Base-by-base conservation (phyloP, 1,140 invertebrate genomes). In the Andricus grossulariae region DNA sequence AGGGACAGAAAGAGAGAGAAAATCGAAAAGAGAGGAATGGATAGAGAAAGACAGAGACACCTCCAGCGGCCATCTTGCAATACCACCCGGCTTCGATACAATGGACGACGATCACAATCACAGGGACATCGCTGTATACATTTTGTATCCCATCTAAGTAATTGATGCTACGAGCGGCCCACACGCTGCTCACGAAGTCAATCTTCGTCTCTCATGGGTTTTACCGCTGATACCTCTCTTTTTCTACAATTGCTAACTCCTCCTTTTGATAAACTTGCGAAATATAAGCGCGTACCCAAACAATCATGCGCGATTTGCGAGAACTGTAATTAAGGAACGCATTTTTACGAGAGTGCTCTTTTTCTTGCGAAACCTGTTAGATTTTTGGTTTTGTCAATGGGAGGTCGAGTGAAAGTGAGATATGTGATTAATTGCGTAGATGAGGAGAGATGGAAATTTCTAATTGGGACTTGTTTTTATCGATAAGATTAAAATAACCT, bases 101-200 rank as follows among this genome's bases (percentile, higher is more conserved):
- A 85, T 87, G 85, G 84, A 85, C 83, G 85, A 83, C 74, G 80
- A 72, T 51, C 72, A 57, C 76, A 74, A 80, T 84, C 80, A 50
- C 71, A 54, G 73, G 45, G 32, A 71, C 77, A 75, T 79, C 66
- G 79, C 72, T 78, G 77, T 79, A 84, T 80, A 74, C 81, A 73
- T 78, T 81, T 84, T 78, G 72, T 82, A 75, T 81, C 54, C 81
- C 77, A 79, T 85, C 80, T 87, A 87, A 66, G 25, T 66, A 66
- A 87, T 87, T 86, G 85, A 87, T 87, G 84, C 82, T 80, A 72
- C 50, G 85, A 80, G 55, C 81, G 77, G 83, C 85, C 85, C 85
- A 85, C 85, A 88, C 85, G 84, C 57, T 32, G 32, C 57, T 66
- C 82, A 86, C 83, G 74, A 82, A 87, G 81, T 83, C 80, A 82